These are phyloP conservation scores for Spodoptera exigua DNA, from an alignment of 2,888 invertebrate species.

Conservation along the genomic window DNA sequence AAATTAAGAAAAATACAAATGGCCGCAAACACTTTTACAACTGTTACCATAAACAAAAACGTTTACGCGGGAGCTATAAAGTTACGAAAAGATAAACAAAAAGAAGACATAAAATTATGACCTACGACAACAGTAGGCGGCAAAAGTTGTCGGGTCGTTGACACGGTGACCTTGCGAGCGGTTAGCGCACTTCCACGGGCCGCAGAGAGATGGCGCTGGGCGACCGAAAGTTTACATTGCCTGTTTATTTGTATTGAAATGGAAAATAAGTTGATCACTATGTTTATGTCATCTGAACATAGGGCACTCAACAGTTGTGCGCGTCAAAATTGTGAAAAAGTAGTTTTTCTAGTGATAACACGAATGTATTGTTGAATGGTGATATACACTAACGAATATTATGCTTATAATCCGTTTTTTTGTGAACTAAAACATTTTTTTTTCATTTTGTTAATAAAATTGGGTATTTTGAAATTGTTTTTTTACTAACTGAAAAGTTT, in stretches of 20 bases:
- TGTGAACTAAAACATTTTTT: no score
- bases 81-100: slow-evolving; percentile 89
- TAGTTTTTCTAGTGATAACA: not conserved
- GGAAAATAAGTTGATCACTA: slow-evolving; percentile 31
- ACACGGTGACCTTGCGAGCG: slow-evolving; percentile 86
- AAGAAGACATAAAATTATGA: slow-evolving; percentile 90
- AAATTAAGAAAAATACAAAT: slow-evolving; percentile 44
- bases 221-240: slow-evolving; percentile 43
- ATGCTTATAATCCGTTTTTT: no score
- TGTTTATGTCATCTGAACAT: slow-evolving; percentile 28
- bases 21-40: slow-evolving; percentile 48
- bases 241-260: slow-evolving; percentile 51
- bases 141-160: slow-evolving; percentile 89
- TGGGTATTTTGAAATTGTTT: not conserved
- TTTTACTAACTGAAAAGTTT: not conserved
- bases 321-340: not conserved
- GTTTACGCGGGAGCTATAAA: slow-evolving; percentile 84
- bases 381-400: no score
- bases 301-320: not conserved
- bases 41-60: slow-evolving; percentile 67
- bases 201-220: slow-evolving; percentile 80
- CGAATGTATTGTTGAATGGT: not conserved
- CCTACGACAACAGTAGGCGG: slow-evolving; percentile 89
- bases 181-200: slow-evolving; percentile 67
- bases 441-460: no score